Evolutionary conservation across 2,113 vertebrate genomes (phyloP).

Genomic region (Megaceryle torquata): DNA sequence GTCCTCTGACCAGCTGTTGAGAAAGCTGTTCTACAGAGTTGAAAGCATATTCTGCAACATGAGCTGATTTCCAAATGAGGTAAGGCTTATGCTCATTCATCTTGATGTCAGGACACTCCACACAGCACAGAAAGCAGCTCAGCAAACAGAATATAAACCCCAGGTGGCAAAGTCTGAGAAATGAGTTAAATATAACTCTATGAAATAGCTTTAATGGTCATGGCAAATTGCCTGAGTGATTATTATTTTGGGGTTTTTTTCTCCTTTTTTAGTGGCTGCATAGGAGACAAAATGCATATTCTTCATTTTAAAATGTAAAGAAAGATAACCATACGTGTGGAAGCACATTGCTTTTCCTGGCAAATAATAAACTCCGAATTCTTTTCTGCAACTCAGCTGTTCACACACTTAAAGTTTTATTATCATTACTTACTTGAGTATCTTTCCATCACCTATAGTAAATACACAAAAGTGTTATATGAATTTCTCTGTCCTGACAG

Average conservation of each 20-base stretch:
- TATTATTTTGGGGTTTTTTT: not conserved
- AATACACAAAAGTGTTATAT: not conserved
- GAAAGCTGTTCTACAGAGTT: not conserved
- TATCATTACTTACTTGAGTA: not conserved
- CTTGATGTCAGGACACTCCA: slow-evolving; percentile 29
- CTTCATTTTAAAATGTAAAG: not conserved
- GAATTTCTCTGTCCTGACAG: not conserved
- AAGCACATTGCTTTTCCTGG: not conserved
- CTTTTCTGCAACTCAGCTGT: not conserved
- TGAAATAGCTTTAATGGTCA: not conserved
- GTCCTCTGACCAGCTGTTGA: slow-evolving; percentile 2
- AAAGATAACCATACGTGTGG: not conserved
- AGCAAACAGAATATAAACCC: slow-evolving; percentile 7
- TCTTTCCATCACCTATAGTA: not conserved
- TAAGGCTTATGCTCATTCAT: not conserved
- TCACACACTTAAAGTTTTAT: not conserved
- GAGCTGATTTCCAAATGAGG: slow-evolving; percentile 6
- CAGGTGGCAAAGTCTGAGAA: not conserved
- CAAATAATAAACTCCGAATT: not conserved
- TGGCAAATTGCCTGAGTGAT: not conserved
- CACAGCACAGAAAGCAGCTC: not conserved
- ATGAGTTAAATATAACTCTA: slow-evolving; percentile 15
- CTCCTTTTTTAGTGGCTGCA: not conserved
- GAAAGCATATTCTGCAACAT: not conserved
- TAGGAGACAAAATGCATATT: not conserved